phyloP scores from a whole-genome alignment of 2,113 vertebrate species.

The Megaptera novaeangliae region DNA sequence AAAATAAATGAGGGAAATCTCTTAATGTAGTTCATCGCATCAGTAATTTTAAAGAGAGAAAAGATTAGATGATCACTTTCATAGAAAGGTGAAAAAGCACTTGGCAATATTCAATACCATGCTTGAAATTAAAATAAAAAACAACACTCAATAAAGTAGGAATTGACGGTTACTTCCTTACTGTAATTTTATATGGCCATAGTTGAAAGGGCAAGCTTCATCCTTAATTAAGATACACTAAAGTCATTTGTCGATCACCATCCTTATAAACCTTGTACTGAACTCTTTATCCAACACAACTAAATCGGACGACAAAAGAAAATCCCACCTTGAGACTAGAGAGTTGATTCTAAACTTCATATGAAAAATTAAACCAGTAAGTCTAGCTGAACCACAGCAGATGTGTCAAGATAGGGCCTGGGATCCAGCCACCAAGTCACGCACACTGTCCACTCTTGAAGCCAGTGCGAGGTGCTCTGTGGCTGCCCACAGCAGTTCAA shows the following conservation, averaged over 20 bases:
- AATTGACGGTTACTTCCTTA: background rate
- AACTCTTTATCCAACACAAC: background rate
- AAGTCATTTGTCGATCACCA: background rate
- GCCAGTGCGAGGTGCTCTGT: background rate
- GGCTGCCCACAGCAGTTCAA: background rate
- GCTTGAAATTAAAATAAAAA: background rate
- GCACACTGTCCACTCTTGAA: too few relatives aligned
- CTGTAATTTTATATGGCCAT: background rate
- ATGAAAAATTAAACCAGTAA: background rate
- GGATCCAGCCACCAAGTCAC: too few relatives aligned
- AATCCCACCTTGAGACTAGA: background rate
- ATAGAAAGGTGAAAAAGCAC: background rate
- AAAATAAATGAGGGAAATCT: background rate
- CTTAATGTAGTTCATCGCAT: background rate
- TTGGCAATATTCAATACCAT: background rate
- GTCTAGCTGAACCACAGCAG: background rate
- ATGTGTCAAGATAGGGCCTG: too few relatives aligned
- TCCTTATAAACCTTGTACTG: background rate
- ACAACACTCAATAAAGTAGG: background rate
- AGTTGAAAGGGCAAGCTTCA: background rate
- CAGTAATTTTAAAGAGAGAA: background rate
- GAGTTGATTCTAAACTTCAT: background rate
- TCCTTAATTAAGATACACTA: background rate
- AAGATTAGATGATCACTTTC: background rate
- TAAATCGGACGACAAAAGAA: background rate